Evolutionary conservation across 2,113 vertebrate genomes (phyloP).

Genomic region (Rana temporaria): DNA sequence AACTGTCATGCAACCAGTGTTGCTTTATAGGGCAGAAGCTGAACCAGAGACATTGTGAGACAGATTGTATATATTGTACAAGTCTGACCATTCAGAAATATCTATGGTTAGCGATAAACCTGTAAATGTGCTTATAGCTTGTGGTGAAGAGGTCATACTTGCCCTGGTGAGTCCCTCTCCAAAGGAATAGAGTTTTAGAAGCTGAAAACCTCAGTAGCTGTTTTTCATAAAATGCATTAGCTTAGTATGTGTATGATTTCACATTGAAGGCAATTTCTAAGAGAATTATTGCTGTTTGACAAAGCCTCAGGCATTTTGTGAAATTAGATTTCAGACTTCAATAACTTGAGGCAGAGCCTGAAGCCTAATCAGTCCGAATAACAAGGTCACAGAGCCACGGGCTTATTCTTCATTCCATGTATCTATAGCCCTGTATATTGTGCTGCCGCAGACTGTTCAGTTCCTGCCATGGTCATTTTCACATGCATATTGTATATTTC

Average conservation of each 20-base stretch:
- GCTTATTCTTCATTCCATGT: conserved; percentile 19
- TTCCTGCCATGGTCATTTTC: conserved; percentile 9
- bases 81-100: too few species aligned
- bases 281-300: conserved; percentile 33
- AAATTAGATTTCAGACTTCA: conserved; percentile 41
- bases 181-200: not conserved
- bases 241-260: conserved; percentile 12
- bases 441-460: not conserved
- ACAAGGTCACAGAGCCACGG: conserved; percentile 2
- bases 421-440: conserved; percentile 1
- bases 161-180: not conserved
- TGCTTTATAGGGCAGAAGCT: too few species aligned
- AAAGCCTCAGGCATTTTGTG: conserved; percentile 38
- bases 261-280: conserved; percentile 9
- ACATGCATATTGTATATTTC: not conserved
- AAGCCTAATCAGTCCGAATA: conserved; percentile 36
- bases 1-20: too few species aligned
- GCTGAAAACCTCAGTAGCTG: not conserved
- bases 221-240: not conserved
- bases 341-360: conserved; percentile 28
- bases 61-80: too few species aligned
- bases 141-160: not conserved
- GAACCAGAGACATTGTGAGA: too few species aligned
- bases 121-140: not conserved
- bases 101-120: too few species aligned